A percentile compares a stretch with the other conserved stretches of the same genome.
Conservation (phyloP, 2,113 vertebrate genomes). For the Chaenogobius annularis region DNA sequence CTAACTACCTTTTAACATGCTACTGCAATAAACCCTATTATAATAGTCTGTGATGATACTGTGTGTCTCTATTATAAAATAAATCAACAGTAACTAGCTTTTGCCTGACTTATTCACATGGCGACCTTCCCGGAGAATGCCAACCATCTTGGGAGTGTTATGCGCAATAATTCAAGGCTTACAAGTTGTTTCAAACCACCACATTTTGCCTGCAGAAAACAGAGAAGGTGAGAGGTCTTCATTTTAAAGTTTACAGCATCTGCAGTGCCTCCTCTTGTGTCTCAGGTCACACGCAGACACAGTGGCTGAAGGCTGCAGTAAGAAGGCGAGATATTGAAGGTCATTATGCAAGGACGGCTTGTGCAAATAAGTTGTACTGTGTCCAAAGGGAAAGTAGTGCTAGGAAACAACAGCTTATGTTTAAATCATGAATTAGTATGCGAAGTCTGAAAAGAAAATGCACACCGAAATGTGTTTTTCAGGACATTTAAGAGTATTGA, state of each 20-base stretch:
- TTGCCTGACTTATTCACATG: conserved; percentile 34
- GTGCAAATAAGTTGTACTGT: conserved; percentile 18
- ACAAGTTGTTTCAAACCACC: conserved; percentile 14
- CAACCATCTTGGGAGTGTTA: conserved; percentile 24
- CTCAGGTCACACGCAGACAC: conserved; percentile 19
- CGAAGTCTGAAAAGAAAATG: no score
- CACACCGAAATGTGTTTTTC: no score
- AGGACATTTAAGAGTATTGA: no score
- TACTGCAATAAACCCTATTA: neutral
- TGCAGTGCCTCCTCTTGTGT: conserved; percentile 22
- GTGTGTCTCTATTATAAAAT: neutral
- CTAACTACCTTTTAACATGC: no score
- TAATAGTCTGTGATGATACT: neutral
- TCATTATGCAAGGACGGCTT: conserved; percentile 13
- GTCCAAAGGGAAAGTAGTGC: neutral
- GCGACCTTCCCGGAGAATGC: conserved; percentile 40
- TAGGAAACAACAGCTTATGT: neutral
- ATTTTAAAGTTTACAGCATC: conserved; percentile 18
- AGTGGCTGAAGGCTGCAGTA: neutral
- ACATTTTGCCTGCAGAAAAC: conserved; percentile 11
- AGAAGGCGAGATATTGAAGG: neutral
- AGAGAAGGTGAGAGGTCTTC: neutral
- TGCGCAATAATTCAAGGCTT: conserved; percentile 23
- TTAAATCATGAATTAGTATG: neutral
- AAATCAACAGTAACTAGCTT: neutral